These are phyloP conservation scores for Heliconius ethilla DNA, from an alignment of 2,888 invertebrate genomes.

Conservation along the genomic window DNA sequence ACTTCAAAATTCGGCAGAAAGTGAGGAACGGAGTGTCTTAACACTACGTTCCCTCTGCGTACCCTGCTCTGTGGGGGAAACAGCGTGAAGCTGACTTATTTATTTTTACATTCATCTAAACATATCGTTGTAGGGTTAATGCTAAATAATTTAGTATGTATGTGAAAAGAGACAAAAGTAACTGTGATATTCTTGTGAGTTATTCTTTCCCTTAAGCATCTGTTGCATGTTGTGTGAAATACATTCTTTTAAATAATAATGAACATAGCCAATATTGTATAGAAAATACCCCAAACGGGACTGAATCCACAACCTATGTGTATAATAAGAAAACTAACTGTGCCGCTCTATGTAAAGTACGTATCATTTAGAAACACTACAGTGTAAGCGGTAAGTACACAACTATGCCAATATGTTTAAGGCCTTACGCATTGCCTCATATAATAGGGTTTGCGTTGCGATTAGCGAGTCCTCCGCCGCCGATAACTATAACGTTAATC, in stretches of 20 bases:
- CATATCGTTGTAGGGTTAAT: neutral
- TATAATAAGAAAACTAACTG: neutral
- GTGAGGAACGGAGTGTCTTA: no score
- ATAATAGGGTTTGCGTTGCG: slow-evolving; percentile 46
- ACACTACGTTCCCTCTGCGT: no score
- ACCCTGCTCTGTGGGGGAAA: no score
- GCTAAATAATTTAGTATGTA: neutral
- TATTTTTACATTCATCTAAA: neutral
- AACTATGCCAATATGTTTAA: slow-evolving; percentile 37
- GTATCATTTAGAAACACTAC: neutral
- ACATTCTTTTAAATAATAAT: no score
- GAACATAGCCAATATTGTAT: neutral
- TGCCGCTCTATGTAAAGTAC: neutral
- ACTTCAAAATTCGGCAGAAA: no score
- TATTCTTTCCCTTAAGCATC: neutral
- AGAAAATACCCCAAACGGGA: neutral
- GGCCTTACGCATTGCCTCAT: slow-evolving; percentile 47
- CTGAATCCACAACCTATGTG: neutral
- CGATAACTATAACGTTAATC: slow-evolving; percentile 55
- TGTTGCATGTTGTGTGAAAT: neutral
- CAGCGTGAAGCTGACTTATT: no score
- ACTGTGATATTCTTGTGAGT: neutral
- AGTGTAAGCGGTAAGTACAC: slow-evolving; percentile 7
- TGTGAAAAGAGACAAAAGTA: neutral
- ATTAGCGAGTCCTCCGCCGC: slow-evolving; percentile 51